These are phyloP conservation scores for Drosophila yooni DNA, from an alignment of 2,888 invertebrate species.

Conservation along the genomic window DNA sequence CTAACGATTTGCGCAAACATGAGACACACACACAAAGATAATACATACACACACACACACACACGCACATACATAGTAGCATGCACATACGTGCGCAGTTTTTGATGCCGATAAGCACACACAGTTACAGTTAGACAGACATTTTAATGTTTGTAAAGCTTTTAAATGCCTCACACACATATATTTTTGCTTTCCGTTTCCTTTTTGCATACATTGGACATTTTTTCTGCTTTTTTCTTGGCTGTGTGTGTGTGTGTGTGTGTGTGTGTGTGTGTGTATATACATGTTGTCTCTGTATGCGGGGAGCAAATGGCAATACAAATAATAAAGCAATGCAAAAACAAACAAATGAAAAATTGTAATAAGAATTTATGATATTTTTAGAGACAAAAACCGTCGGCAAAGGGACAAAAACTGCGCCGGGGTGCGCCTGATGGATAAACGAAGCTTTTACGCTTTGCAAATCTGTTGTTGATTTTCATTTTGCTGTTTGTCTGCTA, in stretches of 20 bases:
- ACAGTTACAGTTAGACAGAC: constrained; percentile 72
- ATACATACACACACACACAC: constrained; percentile 25
- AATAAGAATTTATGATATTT: constrained; percentile 76
- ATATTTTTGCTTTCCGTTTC: constrained; percentile 61
- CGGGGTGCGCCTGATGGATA: constrained; percentile 5
- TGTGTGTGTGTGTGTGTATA: constrained; percentile 7
- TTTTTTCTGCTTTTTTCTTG: constrained; percentile 19
- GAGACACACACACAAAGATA: constrained; percentile 50
- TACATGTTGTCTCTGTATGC: constrained; percentile 20
- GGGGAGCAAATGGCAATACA: constrained; percentile 69
- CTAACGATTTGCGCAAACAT: constrained; percentile 80
- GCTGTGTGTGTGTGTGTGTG: background rate
- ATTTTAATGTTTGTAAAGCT: constrained; percentile 81
- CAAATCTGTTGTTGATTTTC: constrained; percentile 79
- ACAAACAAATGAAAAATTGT: constrained; percentile 71
- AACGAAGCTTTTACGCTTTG: constrained; percentile 46
- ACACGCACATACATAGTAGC: constrained; percentile 22
- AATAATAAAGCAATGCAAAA: constrained; percentile 73
- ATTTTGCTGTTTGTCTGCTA: constrained; percentile 78
- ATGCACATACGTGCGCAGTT: constrained; percentile 33
- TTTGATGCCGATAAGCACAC: constrained; percentile 62
- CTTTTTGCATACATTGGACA: constrained; percentile 47
- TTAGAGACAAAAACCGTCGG: constrained; percentile 53
- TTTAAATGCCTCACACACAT: constrained; percentile 75
- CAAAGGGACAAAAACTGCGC: constrained; percentile 6